Conservation (phyloP, 2,888 invertebrate genomes). For the Drosophila phalerata region DNA sequence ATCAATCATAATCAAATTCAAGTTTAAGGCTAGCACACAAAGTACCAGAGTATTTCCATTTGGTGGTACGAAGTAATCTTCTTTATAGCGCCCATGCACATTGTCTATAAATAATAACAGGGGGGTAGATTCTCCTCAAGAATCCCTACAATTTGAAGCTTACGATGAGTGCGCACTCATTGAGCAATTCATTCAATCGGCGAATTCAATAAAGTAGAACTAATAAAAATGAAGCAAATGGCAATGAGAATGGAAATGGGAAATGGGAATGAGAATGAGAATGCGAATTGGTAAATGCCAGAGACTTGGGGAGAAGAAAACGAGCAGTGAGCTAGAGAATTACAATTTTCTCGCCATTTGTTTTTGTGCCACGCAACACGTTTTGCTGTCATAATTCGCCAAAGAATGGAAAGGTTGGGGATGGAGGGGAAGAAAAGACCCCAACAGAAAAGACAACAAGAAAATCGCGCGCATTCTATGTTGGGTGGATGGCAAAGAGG, state of each 20-base stretch:
- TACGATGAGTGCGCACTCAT: conserved; percentile 49
- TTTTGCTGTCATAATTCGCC: conserved; percentile 68
- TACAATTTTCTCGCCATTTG: conserved; percentile 81
- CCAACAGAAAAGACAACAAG: conserved; percentile 27
- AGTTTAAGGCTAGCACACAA: background rate
- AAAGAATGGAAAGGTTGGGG: conserved; percentile 4
- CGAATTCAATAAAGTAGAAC: conserved; percentile 79
- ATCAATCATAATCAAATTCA: background rate
- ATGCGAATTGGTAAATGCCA: conserved; percentile 17
- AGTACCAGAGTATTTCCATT: background rate
- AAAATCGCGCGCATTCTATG: conserved; percentile 12
- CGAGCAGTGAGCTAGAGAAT: conserved; percentile 63
- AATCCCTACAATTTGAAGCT: conserved; percentile 33
- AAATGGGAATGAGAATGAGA: conserved; percentile 52
- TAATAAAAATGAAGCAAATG: conserved; percentile 74
- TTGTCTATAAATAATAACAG: conserved; percentile 36
- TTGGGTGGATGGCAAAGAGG: background rate
- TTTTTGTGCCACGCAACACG: conserved; percentile 65
- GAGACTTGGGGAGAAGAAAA: conserved; percentile 38
- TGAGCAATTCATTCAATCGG: conserved; percentile 80
- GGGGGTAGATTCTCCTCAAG: conserved; percentile 36
- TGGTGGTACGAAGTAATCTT: conserved; percentile 3
- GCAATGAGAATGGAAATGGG: conserved; percentile 39
- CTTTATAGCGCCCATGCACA: background rate
- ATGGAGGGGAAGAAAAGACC: conserved; percentile 25